Conservation (phyloP, 2,113 vertebrate genomes). For the Hypanus sabinus region DNA sequence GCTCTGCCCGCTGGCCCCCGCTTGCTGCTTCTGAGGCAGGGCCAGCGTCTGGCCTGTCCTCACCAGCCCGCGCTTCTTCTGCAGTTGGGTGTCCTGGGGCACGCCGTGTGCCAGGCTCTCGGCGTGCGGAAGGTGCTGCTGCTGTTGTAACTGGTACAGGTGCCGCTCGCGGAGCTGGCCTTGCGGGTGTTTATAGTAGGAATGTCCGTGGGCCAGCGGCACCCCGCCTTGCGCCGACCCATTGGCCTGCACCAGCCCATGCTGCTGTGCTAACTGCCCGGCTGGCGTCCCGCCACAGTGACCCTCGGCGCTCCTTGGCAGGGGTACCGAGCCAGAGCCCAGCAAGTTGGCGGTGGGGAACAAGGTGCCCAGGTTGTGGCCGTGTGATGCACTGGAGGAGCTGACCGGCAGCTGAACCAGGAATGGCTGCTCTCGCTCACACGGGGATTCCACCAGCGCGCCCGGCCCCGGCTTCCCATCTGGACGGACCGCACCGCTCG, state of each 20-base stretch:
- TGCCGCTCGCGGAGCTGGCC: slow-evolving; percentile 70
- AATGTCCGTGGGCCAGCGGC: slow-evolving; percentile 72
- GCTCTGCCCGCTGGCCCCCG: slow-evolving; percentile 60
- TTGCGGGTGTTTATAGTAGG: slow-evolving; percentile 77
- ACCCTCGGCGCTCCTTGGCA: slow-evolving; percentile 67
- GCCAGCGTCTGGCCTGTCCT: slow-evolving; percentile 71
- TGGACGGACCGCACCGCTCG: slow-evolving; percentile 56
- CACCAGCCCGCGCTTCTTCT: slow-evolving; percentile 83
- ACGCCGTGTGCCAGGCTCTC: slow-evolving; percentile 63
- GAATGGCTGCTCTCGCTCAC: slow-evolving; percentile 77
- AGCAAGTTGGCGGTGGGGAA: slow-evolving; percentile 79
- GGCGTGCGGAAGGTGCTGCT: slow-evolving; percentile 76
- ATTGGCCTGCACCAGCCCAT: slow-evolving; percentile 69
- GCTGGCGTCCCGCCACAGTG: slow-evolving; percentile 72
- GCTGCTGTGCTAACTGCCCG: slow-evolving; percentile 62
- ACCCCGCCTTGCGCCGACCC: slow-evolving; percentile 61
- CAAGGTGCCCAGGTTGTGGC: slow-evolving; percentile 64
- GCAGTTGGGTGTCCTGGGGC: slow-evolving; percentile 82
- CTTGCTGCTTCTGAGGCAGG: slow-evolving; percentile 80
- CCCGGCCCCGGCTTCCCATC: slow-evolving; percentile 69
- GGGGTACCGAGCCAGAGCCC: slow-evolving; percentile 43
- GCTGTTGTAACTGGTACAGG: slow-evolving; percentile 72
- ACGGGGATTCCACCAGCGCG: slow-evolving; percentile 51
- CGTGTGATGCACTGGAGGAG: slow-evolving; percentile 58
- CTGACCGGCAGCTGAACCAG: slow-evolving; percentile 66